These are phyloP conservation scores for Plebejus argus DNA, from an alignment of 2,888 invertebrate species.

Conservation along the genomic window DNA sequence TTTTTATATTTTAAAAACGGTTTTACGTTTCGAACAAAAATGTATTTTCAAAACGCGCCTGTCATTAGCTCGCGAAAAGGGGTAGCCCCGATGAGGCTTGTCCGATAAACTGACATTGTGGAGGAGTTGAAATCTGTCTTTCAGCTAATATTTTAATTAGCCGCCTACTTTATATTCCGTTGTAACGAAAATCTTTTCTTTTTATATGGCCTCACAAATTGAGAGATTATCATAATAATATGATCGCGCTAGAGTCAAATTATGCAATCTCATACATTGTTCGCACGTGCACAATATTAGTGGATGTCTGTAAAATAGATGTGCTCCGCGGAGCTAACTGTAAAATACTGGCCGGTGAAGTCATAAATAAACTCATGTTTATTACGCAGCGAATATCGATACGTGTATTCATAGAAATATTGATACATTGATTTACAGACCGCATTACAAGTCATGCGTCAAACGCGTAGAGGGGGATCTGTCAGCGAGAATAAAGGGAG, in stretches of 20 bases:
- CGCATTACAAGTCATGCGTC: conserved; percentile 63
- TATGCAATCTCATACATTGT: conserved; percentile 6
- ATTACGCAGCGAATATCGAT: conserved; percentile 18
- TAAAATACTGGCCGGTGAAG: background rate
- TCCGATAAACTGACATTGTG: conserved; percentile 19
- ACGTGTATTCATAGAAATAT: conserved; percentile 35
- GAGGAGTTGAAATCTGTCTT: background rate
- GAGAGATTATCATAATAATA: background rate
- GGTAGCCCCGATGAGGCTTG: conserved; percentile 13
- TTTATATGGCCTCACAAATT: conserved; percentile 2
- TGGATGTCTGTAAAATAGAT: conserved; percentile 2
- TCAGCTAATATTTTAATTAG: conserved; percentile 18
- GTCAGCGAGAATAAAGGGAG: conserved; percentile 52
- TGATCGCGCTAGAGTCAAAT: background rate
- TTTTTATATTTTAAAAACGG: conserved; percentile 18
- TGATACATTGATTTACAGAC: conserved; percentile 37
- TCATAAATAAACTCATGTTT: conserved; percentile 22
- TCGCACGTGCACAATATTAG: background rate
- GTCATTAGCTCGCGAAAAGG: conserved; percentile 7
- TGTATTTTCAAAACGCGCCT: background rate
- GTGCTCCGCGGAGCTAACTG: background rate
- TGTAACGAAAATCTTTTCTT: conserved; percentile 9
- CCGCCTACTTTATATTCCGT: conserved; percentile 17
- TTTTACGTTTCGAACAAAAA: background rate
- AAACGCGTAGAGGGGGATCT: conserved; percentile 62